Evolutionary conservation across 2,113 vertebrate genomes (phyloP).

Genomic region (Onychostruthus taczanowskii): DNA sequence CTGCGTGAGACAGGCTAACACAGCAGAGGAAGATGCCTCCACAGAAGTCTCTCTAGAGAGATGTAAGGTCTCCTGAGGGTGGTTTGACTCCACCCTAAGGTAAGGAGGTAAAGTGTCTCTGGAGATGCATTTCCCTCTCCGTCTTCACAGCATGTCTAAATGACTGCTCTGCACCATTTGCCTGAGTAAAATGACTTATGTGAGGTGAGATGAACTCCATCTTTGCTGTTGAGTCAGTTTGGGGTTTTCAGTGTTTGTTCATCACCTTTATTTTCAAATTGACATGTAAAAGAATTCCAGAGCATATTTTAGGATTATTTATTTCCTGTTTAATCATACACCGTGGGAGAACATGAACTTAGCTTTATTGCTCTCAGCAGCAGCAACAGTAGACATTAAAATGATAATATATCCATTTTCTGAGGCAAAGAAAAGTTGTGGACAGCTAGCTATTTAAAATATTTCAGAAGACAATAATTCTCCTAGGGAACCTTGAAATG

Average conservation of each 20-base stretch:
- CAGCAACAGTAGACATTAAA: constrained; percentile 14
- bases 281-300: background rate
- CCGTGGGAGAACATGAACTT: background rate
- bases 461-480: constrained; percentile 59
- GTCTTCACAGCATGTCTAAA: background rate
- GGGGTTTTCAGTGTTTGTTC: background rate
- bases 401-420: constrained; percentile 53
- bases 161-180: background rate
- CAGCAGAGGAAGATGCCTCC: background rate
- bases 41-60: background rate
- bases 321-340: constrained; percentile 14
- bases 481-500: constrained; percentile 35
- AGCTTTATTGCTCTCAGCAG: constrained; percentile 43
- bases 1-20: background rate
- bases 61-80: background rate
- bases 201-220: background rate
- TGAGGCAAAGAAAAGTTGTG: constrained; percentile 40
- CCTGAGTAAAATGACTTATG: background rate
- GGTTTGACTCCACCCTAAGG: background rate
- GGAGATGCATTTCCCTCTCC: background rate
- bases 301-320: background rate
- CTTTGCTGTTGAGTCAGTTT: background rate
- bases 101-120: background rate
- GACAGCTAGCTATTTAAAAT: constrained; percentile 61
- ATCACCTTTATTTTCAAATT: background rate